These are phyloP conservation scores for Hololepta plana DNA, from an alignment of 2,888 invertebrate genomes.

Conservation along the genomic window DNA sequence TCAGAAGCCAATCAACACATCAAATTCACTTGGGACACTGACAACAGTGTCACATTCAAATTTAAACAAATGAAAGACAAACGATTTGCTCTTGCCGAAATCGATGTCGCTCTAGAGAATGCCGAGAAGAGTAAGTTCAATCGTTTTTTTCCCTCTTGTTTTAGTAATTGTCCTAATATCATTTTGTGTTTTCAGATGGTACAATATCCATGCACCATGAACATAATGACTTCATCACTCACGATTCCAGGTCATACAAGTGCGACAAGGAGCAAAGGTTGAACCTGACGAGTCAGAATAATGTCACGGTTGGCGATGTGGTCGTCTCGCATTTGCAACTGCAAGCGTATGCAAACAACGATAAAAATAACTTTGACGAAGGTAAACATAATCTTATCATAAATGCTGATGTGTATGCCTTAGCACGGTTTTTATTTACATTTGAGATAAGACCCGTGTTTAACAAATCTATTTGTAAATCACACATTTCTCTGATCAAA, in stretches of 20 bases:
- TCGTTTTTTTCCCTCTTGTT: slow-evolving; percentile 1
- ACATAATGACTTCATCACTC: slow-evolving; percentile 35
- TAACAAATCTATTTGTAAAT: too few relatives aligned
- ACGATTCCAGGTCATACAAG: slow-evolving; percentile 51
- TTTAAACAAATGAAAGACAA: slow-evolving; percentile 12
- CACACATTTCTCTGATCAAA: too few relatives aligned
- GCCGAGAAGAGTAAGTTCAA: slow-evolving; percentile 4
- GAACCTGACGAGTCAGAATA: slow-evolving; percentile 29
- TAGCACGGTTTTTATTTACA: too few relatives aligned
- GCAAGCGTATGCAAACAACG: slow-evolving; percentile 47
- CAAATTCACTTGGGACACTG: slow-evolving; percentile 21
- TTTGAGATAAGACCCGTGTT: too few relatives aligned
- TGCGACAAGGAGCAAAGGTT: slow-evolving; percentile 42
- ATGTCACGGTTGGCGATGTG: slow-evolving; percentile 28
- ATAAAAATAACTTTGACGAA: slow-evolving; percentile 37
- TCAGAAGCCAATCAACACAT: slow-evolving; percentile 20
- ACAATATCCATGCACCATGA: slow-evolving; percentile 28
- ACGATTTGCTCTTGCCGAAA: neutral
- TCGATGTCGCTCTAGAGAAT: too few relatives aligned
- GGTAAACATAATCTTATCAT: slow-evolving; percentile 33
- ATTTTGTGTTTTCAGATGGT: slow-evolving; percentile 5
- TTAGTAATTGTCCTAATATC: slow-evolving; percentile 5
- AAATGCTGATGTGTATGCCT: too few relatives aligned
- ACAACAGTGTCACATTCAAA: slow-evolving; percentile 7
- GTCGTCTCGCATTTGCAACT: slow-evolving; percentile 46